These are phyloP conservation scores for Diachasmimorpha longicaudata DNA, from an alignment of 1,140 invertebrate genomes.

Conservation along the genomic window DNA sequence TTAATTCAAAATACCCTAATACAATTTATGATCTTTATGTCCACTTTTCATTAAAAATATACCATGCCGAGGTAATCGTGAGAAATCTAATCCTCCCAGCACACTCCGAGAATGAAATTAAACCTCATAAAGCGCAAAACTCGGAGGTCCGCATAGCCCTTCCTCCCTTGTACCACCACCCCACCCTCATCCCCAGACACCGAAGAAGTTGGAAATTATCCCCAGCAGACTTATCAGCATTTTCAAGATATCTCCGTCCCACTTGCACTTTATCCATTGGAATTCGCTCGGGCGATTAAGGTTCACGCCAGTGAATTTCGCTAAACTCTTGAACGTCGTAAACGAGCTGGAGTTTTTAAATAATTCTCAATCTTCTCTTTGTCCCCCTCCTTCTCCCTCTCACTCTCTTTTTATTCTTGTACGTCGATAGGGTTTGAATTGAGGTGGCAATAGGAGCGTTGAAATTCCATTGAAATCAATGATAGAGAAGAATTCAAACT, in stretches of 20 bases:
- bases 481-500: neutral
- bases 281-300: slow-evolving; percentile 11
- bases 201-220: slow-evolving; percentile 10
- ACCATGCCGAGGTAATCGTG: neutral
- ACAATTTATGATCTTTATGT: neutral
- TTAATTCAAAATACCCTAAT: neutral
- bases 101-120: slow-evolving; percentile 11
- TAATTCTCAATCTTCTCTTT: neutral
- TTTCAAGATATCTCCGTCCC: slow-evolving; percentile 10
- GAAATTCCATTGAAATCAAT: neutral
- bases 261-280: slow-evolving; percentile 13
- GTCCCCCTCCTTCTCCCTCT: neutral
- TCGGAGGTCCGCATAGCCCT: neutral
- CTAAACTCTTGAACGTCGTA: slow-evolving; percentile 6
- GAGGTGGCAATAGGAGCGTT: neutral
- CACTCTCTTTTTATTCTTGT: neutral
- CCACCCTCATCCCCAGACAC: neutral
- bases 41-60: slow-evolving; percentile 13
- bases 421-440: neutral
- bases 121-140: slow-evolving; percentile 13
- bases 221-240: slow-evolving; percentile 13
- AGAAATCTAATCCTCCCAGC: slow-evolving; percentile 1
- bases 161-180: neutral
- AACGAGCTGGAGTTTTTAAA: slow-evolving; percentile 12
- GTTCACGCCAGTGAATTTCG: slow-evolving; percentile 3